These are phyloP conservation scores for Marisa cornuarietis DNA, from an alignment of 1,140 invertebrate genomes.

Conservation along the genomic window DNA sequence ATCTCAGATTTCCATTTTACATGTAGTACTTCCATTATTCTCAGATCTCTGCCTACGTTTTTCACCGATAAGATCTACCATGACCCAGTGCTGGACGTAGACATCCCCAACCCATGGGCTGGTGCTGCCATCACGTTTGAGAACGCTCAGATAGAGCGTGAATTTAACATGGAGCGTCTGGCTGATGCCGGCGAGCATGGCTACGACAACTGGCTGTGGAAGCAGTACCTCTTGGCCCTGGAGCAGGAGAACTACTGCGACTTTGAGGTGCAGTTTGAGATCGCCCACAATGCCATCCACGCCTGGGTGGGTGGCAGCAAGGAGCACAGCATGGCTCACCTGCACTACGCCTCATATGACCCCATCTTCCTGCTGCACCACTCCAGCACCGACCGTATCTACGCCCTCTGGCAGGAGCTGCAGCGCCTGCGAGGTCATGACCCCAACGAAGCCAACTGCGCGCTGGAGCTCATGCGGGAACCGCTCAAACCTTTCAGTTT, in stretches of 20 bases:
- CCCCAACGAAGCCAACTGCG: constrained; percentile 34
- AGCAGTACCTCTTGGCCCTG: constrained; percentile 31
- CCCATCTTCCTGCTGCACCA: constrained; percentile 38
- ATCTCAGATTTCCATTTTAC: no score
- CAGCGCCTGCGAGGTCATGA: constrained; percentile 33
- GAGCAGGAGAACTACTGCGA: constrained; percentile 43
- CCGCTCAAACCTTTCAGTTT: constrained; percentile 43
- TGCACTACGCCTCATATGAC: constrained; percentile 41
- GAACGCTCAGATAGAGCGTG: background rate
- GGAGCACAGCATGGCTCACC: constrained; percentile 32
- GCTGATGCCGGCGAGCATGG: constrained; percentile 17
- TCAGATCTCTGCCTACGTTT: constrained; percentile 20
- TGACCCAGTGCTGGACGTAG: constrained; percentile 4
- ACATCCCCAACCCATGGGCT: constrained; percentile 28
- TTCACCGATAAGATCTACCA: constrained; percentile 9
- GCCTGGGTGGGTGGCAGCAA: constrained; percentile 35
- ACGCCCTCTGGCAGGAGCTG: constrained; percentile 39
- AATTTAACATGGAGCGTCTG: background rate
- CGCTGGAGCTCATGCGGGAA: constrained; percentile 33
- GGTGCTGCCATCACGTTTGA: constrained; percentile 26
- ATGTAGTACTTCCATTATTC: no score
- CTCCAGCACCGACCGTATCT: constrained; percentile 36
- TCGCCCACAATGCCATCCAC: constrained; percentile 37
- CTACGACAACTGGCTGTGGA: constrained; percentile 34
- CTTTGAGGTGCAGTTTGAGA: constrained; percentile 42